Evolutionary conservation across 1,140 invertebrate genomes (phyloP).

Genomic region (Trachelipus rathkii): DNA sequence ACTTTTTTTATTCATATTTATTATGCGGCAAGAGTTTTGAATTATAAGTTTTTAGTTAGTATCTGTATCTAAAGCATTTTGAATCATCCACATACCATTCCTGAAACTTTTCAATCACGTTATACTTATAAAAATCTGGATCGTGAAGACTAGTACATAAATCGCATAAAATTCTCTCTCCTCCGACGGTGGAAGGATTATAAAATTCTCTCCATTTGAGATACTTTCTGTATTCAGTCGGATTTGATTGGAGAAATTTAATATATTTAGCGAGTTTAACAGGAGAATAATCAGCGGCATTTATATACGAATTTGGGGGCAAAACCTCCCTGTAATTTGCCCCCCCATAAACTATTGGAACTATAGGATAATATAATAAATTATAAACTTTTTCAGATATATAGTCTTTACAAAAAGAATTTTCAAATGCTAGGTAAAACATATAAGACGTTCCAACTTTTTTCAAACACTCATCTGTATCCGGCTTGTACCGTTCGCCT

Average conservation of each 20-base stretch:
- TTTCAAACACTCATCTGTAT: neutral
- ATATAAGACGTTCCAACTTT: neutral
- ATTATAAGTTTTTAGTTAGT: too few relatives aligned
- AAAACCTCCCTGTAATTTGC: slow-evolving; percentile 30
- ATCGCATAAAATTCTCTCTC: slow-evolving; percentile 40
- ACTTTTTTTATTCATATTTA: too few relatives aligned
- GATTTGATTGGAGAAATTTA: slow-evolving; percentile 47
- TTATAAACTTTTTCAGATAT: slow-evolving; percentile 53
- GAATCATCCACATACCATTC: slow-evolving; percentile 27
- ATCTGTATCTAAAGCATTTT: slow-evolving; percentile 17
- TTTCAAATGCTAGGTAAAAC: slow-evolving; percentile 18
- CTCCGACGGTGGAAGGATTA: slow-evolving; percentile 47
- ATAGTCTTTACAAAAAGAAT: slow-evolving; percentile 45
- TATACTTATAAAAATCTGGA: slow-evolving; percentile 19
- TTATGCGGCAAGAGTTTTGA: too few relatives aligned
- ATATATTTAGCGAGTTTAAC: slow-evolving; percentile 39
- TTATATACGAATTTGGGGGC: slow-evolving; percentile 35
- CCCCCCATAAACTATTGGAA: slow-evolving; percentile 35
- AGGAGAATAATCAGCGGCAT: slow-evolving; percentile 31
- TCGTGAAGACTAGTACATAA: slow-evolving; percentile 43
- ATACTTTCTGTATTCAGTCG: slow-evolving; percentile 37
- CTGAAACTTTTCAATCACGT: slow-evolving; percentile 28
- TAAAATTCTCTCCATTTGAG: slow-evolving; percentile 42
- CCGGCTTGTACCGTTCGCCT: neutral
- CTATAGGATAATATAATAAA: slow-evolving; percentile 44